Evolutionary conservation across 2,888 invertebrate species (phyloP).

Genomic region (Drosophila barbarae): DNA sequence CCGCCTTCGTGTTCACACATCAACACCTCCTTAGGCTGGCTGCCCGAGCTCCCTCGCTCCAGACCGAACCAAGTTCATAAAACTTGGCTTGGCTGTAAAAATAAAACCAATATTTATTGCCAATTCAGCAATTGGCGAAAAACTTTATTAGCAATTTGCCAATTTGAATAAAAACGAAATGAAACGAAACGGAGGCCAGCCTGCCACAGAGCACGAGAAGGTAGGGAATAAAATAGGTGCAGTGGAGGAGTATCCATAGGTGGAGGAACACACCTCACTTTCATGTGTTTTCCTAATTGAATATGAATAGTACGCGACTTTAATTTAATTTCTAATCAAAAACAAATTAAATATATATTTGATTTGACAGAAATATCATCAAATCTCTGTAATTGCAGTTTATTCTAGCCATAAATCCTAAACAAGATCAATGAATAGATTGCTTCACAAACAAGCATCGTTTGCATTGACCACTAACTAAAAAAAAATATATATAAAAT

Average conservation of each 20-base stretch:
- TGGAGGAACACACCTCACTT: slow-evolving; percentile 9
- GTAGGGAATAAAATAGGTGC: background rate
- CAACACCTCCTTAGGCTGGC: slow-evolving; percentile 39
- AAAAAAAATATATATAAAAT: background rate
- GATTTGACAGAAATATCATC: background rate
- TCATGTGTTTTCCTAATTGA: slow-evolving; percentile 4
- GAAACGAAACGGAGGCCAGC: slow-evolving; percentile 18
- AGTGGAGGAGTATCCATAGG: slow-evolving; percentile 9
- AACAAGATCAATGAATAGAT: slow-evolving; percentile 5
- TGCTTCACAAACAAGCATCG: background rate
- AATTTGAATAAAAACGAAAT: slow-evolving; percentile 58
- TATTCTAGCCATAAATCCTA: background rate
- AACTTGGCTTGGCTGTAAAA: slow-evolving; percentile 37
- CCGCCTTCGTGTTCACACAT: slow-evolving; percentile 44
- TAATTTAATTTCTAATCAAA: background rate
- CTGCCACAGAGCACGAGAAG: background rate
- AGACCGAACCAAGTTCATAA: slow-evolving; percentile 49
- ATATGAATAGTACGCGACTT: background rate
- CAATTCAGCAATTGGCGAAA: slow-evolving; percentile 39
- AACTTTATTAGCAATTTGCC: slow-evolving; percentile 72
- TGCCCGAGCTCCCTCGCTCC: slow-evolving; percentile 1
- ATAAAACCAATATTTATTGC: slow-evolving; percentile 68
- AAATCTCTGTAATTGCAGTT: slow-evolving; percentile 1
- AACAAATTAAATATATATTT: background rate
- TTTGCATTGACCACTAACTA: slow-evolving; percentile 8